Evolutionary conservation across 2,113 vertebrate genomes (phyloP), one percentile per base, ranked within the genome.

Genomic region (Balaenoptera acutorostrata): DNA sequence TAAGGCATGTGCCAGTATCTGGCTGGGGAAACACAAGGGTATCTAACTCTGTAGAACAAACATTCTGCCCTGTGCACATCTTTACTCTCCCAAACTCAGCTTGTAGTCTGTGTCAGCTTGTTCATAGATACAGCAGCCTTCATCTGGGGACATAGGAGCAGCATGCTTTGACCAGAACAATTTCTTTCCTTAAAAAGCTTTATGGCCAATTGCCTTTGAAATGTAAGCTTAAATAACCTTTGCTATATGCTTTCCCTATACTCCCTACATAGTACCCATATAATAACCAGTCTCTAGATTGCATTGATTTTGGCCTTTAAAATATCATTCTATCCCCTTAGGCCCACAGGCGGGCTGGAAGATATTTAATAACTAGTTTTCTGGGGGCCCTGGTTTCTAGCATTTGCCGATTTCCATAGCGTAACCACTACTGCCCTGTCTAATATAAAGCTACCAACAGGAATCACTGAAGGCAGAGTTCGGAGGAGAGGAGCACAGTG

Each of bases 271-370:
- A 77, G 10, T 71, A 78, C 29, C 64, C 14, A 66, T 46, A 71
- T 68, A 78, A 92, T 44, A 94, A 59, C n/a, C 92, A 82, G 63
- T 90, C 52, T 80, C 52, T 83, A 46, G 17, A 41, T 13, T 88
- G 29, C 52, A 75, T 4, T 63, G 29, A 84, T 72, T 92, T 96
- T 90, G 93, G 46, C 46, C 85, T 82, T 96, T 46, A 86, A 94
- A 95, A 55, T 78, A 77, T 46, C 31, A 39, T 20, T 87, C 15
- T 78, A 36, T 85, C 80, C 77, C 36, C 55, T 77, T 66, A 49
- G 15, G 39, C 44, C n/a, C 36, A 68, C 5, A 44, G 29, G 20
- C 17, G 3, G 63, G 29, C 14, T 39, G 15, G 23, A 93, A 74
- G 23, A 81, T 63, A 64, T 36, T 71, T 88, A 92, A 75, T 52